Evolutionary conservation across 2,113 vertebrate genomes (phyloP).

Genomic region (Bothrops jararaca): DNA sequence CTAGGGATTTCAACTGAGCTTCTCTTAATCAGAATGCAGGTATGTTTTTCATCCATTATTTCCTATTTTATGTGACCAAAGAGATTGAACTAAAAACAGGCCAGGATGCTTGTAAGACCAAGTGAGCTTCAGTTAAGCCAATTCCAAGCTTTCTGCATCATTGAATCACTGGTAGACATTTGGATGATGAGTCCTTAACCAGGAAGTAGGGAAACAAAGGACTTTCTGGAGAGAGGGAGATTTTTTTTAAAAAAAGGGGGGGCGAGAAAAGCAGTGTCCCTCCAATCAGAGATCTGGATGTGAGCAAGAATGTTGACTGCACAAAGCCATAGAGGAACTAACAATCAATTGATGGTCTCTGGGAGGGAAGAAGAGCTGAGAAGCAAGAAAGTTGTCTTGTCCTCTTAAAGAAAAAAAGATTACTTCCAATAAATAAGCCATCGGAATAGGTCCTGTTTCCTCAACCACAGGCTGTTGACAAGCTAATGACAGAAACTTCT

Average conservation of each 20-base stretch:
- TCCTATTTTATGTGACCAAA: background rate
- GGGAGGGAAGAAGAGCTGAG: constrained; percentile 11
- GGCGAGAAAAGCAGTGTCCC: constrained; percentile 1
- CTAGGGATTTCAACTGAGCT: background rate
- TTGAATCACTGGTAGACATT: background rate
- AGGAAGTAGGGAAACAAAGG: constrained; percentile 10
- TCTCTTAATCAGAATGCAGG: background rate
- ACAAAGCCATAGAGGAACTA: constrained; percentile 29
- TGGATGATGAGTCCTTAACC: constrained; percentile 16
- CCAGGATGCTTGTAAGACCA: background rate
- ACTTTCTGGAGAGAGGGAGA: constrained; percentile 10
- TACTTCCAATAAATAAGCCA: background rate
- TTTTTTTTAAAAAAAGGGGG: constrained; percentile 21
- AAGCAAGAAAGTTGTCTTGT: background rate
- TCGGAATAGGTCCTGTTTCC: background rate
- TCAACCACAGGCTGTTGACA: background rate
- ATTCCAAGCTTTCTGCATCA: constrained; percentile 20
- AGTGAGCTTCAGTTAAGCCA: background rate
- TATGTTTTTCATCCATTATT: background rate
- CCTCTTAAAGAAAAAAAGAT: constrained; percentile 20
- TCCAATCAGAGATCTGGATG: constrained; percentile 43
- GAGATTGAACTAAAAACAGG: background rate
- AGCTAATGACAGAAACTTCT: background rate
- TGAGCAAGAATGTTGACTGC: constrained; percentile 39
- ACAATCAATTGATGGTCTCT: constrained; percentile 46